Percentiles rank a stretch among this genome's conserved stretches.
Evolutionary conservation across 2,888 invertebrate species (phyloP).

Genomic region (Onchidella celtica): DNA sequence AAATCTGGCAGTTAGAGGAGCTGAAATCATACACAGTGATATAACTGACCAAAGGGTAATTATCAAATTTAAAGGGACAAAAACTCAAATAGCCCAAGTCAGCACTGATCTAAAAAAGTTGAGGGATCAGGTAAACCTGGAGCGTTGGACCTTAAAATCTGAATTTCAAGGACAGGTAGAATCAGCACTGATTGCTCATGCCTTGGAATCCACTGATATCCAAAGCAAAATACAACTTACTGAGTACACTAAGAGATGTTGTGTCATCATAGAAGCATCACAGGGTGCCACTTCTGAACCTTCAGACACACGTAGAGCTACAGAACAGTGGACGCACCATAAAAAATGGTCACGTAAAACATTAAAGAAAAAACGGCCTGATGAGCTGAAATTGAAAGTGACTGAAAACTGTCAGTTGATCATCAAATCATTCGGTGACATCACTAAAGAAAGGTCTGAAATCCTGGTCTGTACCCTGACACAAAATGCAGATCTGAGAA

Average conservation of each 20-base stretch:
- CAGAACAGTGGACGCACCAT: no score
- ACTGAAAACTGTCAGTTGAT: slow-evolving; percentile 18
- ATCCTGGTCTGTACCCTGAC: slow-evolving; percentile 40
- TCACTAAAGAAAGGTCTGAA: slow-evolving; percentile 32
- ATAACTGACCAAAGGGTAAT: not conserved
- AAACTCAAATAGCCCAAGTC: not conserved
- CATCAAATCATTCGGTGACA: slow-evolving; percentile 30
- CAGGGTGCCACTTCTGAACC: not conserved
- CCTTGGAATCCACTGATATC: not conserved
- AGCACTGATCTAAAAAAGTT: not conserved
- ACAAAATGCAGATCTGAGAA: slow-evolving; percentile 30
- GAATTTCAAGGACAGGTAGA: slow-evolving; percentile 8
- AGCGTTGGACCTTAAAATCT: slow-evolving; percentile 12
- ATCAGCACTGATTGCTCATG: not conserved
- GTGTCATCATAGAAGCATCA: not conserved
- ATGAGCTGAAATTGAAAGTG: not conserved
- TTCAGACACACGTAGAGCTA: no score
- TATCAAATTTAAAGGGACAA: not conserved
- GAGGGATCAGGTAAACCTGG: not conserved
- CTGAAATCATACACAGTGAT: no score
- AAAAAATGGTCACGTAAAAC: no score
- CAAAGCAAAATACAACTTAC: not conserved
- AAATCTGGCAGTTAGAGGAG: not conserved
- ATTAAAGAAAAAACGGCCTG: no score
- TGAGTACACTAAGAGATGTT: not conserved